Base-by-base conservation (phyloP, 2,888 invertebrate genomes). In the Rugalucina vietnamica region DNA sequence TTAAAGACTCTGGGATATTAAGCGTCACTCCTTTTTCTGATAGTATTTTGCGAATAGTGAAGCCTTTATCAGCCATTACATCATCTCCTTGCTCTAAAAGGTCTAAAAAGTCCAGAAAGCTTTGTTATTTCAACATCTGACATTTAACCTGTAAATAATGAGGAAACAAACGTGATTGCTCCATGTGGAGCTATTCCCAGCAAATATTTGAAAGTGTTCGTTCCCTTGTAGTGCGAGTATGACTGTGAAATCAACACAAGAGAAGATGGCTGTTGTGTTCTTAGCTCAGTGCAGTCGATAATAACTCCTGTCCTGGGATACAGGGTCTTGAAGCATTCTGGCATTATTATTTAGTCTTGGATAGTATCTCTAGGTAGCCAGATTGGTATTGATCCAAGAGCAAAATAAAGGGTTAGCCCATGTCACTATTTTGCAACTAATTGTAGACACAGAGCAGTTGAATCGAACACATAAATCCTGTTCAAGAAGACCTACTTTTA, bases 381-480 rank as follows among this genome's bases (percentile, higher is more conserved):
- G 24, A 82, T 77, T 43, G 76, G 60, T 10, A 82, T 74, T 10
- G 50, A 49, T 3, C 77, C 82, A 12, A 82, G 50, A 27, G 57
- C 49, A 29, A 79, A 37, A 75, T 85, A 82, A 24, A 82, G 34
- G 60, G 18, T 82, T 85, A 71, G 69, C 54, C 82, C 70, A 85
- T 27, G 82, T 85, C 32, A 82, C 60, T 0, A 78, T 75, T 70
- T 82, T 75, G n/a, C 79, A 0, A 69, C 83, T 84, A n/a, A 79
- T 60, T 27, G 83, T 76, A 8, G 84, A 73, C 8, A 84, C 24
- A 60, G 82, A 81, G 36, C 79, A 77, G 37, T 84, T 84, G 36
- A 85, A 82, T 34, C 85, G n/a, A 4, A 85, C 79, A 72, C 81
- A 36, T 4, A 81, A 36, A 72, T 79, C 79, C 29, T 84, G 65